Conservation (phyloP, 2,888 invertebrate species). For the Notodonta dromedarius region DNA sequence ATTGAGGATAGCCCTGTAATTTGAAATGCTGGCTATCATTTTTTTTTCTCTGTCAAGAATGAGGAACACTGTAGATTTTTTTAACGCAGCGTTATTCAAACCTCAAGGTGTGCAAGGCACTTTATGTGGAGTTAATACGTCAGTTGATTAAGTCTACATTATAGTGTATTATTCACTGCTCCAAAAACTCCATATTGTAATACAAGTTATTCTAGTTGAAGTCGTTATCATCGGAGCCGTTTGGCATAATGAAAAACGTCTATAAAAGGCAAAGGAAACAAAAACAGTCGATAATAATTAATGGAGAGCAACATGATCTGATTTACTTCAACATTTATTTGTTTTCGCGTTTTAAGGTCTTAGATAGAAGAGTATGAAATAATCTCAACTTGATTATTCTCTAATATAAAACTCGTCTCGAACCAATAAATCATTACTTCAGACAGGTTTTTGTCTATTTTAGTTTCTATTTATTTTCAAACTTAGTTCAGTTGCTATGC, state of each 20-base stretch:
- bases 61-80: background rate
- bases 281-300: background rate
- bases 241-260: background rate
- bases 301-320: background rate
- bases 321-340: background rate
- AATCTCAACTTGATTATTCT: too few relatives aligned
- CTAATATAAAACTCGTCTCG: too few relatives aligned
- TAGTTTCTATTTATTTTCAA: background rate
- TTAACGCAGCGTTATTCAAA: background rate
- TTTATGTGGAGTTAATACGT: background rate
- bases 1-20: background rate
- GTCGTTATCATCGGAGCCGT: background rate
- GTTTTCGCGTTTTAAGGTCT: too few relatives aligned
- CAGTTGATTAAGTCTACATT: conserved; percentile 2
- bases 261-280: background rate
- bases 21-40: too few relatives aligned
- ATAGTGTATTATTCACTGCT: conserved; percentile 1
- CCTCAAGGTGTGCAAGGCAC: background rate
- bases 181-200: conserved; percentile 1
- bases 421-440: too few relatives aligned
- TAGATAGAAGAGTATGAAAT: too few relatives aligned
- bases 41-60: too few relatives aligned
- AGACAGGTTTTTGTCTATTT: background rate
- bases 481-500: background rate
- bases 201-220: conserved; percentile 4